Evolutionary conservation across 1,140 invertebrate species (phyloP), one percentile per base, ranked within the genome.

Genomic region (Drosophila tristis): DNA sequence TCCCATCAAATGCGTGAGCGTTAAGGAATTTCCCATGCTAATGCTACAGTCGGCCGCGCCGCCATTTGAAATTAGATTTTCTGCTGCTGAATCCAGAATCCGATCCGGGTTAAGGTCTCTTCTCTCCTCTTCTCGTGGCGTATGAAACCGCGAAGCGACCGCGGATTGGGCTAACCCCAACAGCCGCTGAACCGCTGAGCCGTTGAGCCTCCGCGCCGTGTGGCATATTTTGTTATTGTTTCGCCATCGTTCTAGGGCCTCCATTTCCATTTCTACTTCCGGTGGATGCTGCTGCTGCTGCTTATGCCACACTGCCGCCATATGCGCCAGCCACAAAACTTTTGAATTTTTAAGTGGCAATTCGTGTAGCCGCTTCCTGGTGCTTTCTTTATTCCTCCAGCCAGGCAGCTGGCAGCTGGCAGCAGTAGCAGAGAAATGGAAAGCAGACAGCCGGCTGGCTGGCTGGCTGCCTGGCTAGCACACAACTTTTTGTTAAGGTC

Each of bases 341-440:
- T 81, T 90, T 90, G 86, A 90, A 90, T 90, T 90, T 90, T 90
- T 90, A 90, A 90, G 85, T 90, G 86, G 86, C 86, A 90, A 81
- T 81, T 85, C 81, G 80, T 86, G 85, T 90, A 81, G 68, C 70
- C 71, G 71, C 80, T 71, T 78, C 80, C 77, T 84, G 67, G 60
- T 62, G 44, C 29, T 39, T 42, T 25, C 15, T 56, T 35, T 56
- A 11, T 45, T n/a, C 15, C 4, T 48, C 11, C 3, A 9, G 23
- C 35, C 11, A 39, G 35, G 35, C 29, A 55, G 58, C 15, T 29
- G 25, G 20, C 54, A 16, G 16, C 42, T 50, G 49, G n/a, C n/a
- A n/a, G n/a, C n/a, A 31, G 47, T 39, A 44, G n/a, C 31, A 67
- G 43, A 60, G 7, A 25, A 70, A 43, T 57, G 44, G 35, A 39